phyloP scores from a whole-genome alignment of 2,113 vertebrate species.

The Catharus fuscescens region DNA sequence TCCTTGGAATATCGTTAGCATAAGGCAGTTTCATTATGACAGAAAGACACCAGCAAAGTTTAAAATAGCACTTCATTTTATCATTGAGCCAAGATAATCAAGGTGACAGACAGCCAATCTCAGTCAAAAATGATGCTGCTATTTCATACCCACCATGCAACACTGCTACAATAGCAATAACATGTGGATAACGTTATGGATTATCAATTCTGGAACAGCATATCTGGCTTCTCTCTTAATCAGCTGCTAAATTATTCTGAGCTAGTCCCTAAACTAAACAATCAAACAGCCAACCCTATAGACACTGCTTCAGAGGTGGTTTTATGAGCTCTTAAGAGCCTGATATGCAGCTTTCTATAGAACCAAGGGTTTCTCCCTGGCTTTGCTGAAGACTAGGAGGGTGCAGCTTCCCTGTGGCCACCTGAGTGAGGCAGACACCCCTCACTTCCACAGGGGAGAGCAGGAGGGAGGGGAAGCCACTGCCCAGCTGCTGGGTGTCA shows the following conservation, averaged over 20 bases:
- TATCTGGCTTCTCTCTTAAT: neutral
- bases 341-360: neutral
- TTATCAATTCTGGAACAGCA: constrained; percentile 17
- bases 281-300: neutral
- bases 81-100: constrained; percentile 40
- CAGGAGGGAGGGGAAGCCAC: neutral
- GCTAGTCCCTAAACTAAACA: constrained; percentile 15
- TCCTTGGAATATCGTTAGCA: neutral
- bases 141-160: neutral
- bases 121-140: neutral
- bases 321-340: neutral
- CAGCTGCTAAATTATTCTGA: constrained; percentile 3
- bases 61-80: constrained; percentile 29
- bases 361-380: neutral
- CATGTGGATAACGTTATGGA: neutral
- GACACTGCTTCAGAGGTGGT: neutral
- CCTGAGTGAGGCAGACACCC: neutral
- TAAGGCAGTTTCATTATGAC: neutral
- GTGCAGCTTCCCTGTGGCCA: neutral
- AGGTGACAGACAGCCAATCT: constrained; percentile 37
- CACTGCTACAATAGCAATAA: neutral
- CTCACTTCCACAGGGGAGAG: neutral
- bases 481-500: neutral
- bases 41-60: constrained; percentile 32
- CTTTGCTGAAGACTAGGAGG: neutral